Base-by-base conservation (phyloP, 2,113 vertebrate genomes). In the Apeltes quadracus region DNA sequence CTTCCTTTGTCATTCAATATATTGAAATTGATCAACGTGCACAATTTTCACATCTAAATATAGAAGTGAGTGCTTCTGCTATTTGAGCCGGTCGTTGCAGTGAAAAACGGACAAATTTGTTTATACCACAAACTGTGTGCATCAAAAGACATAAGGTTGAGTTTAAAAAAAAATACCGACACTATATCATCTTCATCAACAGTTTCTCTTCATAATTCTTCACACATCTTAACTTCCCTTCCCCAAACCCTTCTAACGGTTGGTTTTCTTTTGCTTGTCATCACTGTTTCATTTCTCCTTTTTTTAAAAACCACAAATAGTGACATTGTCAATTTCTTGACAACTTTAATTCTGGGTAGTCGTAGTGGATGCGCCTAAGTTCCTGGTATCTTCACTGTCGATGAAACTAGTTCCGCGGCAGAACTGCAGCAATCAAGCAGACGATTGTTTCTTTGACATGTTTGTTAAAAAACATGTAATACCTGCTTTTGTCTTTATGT, bases 241-340 rank as follows among this genome's bases (percentile, higher is more conserved):
- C 72, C 75, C 74, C 36, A 64, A 76, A 61, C 61, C 50, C 14
- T 25, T 61, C 22, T 8, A 83, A 83, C 79, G 38, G 75, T 62
- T 72, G 16, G 32, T 50, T 70, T 78, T 61, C 51, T 83, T 87
- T 29, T 86, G 84, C 81, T 44, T 66, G 75, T 59, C 80, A 85
- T 63, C 48, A 70, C 65, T 78, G 82, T 93, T 91, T 92, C 91
- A 87, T 90, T 93, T 93, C 91, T 88, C 78, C 80, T 89, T 92
- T 91, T 74, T 78, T 72, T 18, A 50, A 78, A n/a, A 87, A 91
- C 80, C 84, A 81, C 88, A 87, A 77, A 85, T 74, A 81, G 82
- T 86, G 82, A 84, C 84, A 83, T 83, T 86, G 82, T 84, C 64
- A 78, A 87, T 91, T 86, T 89, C 79, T 75, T 70, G 10, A 34